A percentile compares a stretch with the other conserved stretches of the same genome.
Conservation (phyloP, 2,113 vertebrate species). For the Lamprotornis superbus region DNA sequence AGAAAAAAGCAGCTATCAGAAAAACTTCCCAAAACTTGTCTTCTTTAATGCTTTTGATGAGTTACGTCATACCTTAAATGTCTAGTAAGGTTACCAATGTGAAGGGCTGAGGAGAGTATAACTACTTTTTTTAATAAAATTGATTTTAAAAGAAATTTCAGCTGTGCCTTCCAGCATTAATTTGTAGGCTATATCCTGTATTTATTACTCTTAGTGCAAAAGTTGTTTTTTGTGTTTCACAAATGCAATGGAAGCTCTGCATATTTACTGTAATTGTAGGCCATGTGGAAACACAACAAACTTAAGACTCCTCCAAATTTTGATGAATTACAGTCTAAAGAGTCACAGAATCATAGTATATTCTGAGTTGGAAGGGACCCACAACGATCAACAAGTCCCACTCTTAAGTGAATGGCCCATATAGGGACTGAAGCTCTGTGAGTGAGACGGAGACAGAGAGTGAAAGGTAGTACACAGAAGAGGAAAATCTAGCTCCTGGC, state of each 20-base stretch:
- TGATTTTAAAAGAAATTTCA: not conserved
- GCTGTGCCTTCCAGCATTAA: not conserved
- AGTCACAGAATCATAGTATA: not conserved
- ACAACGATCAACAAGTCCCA: not conserved
- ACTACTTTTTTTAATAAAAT: not conserved
- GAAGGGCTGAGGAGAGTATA: not conserved
- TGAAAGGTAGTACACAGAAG: not conserved
- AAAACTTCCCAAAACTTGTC: not conserved
- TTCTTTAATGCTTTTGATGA: not conserved
- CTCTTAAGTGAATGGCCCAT: no score
- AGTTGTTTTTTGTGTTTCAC: not conserved
- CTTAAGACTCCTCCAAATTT: not conserved
- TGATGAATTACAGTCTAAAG: not conserved
- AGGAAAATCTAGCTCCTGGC: not conserved
- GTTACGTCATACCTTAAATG: not conserved
- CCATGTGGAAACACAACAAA: not conserved
- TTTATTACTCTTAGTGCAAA: not conserved
- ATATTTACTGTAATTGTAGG: not conserved
- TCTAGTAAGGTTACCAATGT: not conserved
- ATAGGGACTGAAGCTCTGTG: rapidly evolving
- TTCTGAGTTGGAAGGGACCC: not conserved
- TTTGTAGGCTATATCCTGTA: not conserved
- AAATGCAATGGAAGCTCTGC: not conserved
- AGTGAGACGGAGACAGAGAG: not conserved
- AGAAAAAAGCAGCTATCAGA: not conserved